A percentile compares a stretch with the other conserved stretches of the same genome.
Conservation (phyloP, 1,140 invertebrate species). For the Acromyrmex heyeri region DNA sequence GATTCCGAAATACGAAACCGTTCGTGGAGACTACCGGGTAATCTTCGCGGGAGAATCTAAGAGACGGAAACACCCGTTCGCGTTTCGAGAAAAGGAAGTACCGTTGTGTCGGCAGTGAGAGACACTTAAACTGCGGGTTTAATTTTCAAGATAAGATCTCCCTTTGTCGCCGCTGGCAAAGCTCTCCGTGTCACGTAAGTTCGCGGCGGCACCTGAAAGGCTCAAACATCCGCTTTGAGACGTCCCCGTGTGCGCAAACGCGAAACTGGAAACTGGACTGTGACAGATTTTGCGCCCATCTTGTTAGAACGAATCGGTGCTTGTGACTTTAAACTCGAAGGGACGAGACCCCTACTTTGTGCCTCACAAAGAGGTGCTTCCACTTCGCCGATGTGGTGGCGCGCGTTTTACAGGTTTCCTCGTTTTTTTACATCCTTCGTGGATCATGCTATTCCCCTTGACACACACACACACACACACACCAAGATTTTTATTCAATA, state of each 20-base stretch:
- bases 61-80: constrained; percentile 19
- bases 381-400: constrained; percentile 25
- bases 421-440: constrained; percentile 39
- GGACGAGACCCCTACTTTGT: constrained; percentile 47
- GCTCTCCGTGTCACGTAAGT: constrained; percentile 50
- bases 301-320: constrained; percentile 55
- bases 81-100: constrained; percentile 40
- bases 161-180: constrained; percentile 39
- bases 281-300: constrained; percentile 59
- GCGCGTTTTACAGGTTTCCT: constrained; percentile 45
- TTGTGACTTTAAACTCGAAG: constrained; percentile 44
- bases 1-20: neutral
- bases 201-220: constrained; percentile 42
- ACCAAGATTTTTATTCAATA: constrained; percentile 4
- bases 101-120: constrained; percentile 12
- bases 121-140: constrained; percentile 57
- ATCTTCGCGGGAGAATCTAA: constrained; percentile 49
- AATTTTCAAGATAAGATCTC: constrained; percentile 56
- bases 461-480: neutral
- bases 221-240: constrained; percentile 55
- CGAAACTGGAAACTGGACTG: neutral
- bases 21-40: constrained; percentile 14
- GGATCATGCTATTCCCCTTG: neutral
- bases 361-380: constrained; percentile 51
- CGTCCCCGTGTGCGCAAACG: neutral